Conservation (phyloP, 2,888 invertebrate genomes). For the Ophioninae sp. region DNA sequence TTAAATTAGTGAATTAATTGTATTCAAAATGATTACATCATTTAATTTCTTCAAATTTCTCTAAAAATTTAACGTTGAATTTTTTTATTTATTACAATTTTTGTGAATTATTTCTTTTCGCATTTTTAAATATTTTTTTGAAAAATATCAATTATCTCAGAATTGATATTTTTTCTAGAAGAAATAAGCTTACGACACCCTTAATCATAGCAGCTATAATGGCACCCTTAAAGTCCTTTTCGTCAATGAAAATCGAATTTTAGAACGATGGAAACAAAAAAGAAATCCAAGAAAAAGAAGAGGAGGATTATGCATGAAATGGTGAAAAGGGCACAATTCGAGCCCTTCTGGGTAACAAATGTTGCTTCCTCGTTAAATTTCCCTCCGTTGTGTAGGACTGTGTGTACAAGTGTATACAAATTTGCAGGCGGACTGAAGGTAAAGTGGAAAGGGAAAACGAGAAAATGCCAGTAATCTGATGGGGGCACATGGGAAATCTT, state of each 20-base stretch:
- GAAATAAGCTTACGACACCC: no score
- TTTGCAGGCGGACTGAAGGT: constrained; percentile 27
- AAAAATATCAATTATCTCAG: no score
- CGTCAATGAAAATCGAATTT: not conserved
- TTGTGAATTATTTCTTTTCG: no score
- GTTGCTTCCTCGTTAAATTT: not conserved
- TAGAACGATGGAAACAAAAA: constrained; percentile 46
- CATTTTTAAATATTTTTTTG: no score
- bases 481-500: constrained; percentile 66
- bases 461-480: constrained; percentile 61
- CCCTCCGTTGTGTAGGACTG: not conserved
- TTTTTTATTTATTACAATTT: no score
- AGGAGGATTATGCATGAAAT: constrained; percentile 12
- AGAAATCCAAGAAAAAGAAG: constrained; percentile 17
- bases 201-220: not conserved
- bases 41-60: no score
- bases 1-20: no score
- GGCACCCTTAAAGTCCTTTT: constrained; percentile 14
- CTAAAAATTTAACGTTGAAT: no score
- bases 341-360: not conserved
- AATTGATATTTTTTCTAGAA: no score
- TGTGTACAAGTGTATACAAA: constrained; percentile 15
- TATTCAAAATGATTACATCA: no score
- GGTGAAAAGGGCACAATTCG: constrained; percentile 1
- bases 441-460: constrained; percentile 44